These are phyloP conservation scores for Slavum lentiscoides DNA, from an alignment of 2,888 invertebrate species.

Conservation along the genomic window DNA sequence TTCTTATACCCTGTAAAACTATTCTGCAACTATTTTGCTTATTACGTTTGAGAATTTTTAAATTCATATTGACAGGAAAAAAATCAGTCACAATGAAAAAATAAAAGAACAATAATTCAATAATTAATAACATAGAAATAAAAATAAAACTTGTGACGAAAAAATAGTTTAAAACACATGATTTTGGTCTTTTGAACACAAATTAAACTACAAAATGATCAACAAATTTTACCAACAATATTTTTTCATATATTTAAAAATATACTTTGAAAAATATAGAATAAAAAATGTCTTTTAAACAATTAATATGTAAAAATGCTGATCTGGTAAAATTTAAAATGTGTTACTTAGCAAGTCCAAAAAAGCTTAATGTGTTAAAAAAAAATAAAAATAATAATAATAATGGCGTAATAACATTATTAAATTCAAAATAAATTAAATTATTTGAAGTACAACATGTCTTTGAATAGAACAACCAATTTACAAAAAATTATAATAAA, in stretches of 20 bases:
- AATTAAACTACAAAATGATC: conserved; percentile 11
- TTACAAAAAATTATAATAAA: conserved; percentile 36
- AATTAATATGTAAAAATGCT: not conserved
- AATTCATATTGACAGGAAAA: conserved; percentile 42
- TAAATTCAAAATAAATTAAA: conserved; percentile 35
- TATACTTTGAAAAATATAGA: not conserved
- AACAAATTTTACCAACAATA: conserved; percentile 31
- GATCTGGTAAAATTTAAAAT: conserved; percentile 12
- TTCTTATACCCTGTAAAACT: conserved; percentile 52
- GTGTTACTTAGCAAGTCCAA: not conserved
- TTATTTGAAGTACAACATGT: conserved; percentile 29
- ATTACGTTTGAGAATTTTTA: conserved; percentile 39
- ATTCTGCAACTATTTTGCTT: conserved; percentile 23
- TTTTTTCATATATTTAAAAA: not conserved
- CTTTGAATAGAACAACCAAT: conserved; percentile 10
- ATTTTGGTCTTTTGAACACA: conserved; percentile 21
- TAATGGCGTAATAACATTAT: conserved; percentile 34
- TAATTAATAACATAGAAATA: conserved; percentile 1
- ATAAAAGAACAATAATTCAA: conserved; percentile 3
- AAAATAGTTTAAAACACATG: not conserved
- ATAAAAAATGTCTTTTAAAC: conserved; percentile 18
- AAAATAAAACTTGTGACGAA: conserved; percentile 36
- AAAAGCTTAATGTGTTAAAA: conserved; percentile 5
- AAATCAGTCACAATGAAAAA: conserved; percentile 23
- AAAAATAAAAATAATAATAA: not conserved